Conservation (phyloP, 2,797 vertebrate species). For the Myotis vivesi region DNA sequence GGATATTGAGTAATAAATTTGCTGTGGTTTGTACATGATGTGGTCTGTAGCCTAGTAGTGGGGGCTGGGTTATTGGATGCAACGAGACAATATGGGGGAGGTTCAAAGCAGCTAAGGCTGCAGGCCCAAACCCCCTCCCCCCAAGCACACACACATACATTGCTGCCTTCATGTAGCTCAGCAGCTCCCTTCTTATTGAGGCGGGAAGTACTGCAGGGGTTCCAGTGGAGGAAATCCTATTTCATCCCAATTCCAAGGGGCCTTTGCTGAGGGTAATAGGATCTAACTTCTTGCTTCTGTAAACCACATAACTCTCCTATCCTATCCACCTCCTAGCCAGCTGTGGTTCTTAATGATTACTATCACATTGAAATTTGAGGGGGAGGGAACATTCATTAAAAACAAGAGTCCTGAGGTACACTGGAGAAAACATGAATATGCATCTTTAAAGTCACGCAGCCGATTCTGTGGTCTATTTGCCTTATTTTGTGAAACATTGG, state of each 20-base stretch:
- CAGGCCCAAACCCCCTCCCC: too few relatives aligned
- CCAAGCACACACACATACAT: rapidly evolving
- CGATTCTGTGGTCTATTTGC: not conserved
- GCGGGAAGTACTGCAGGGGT: not conserved
- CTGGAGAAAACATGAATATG: not conserved
- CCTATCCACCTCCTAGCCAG: not conserved
- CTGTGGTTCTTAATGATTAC: not conserved
- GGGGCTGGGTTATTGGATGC: not conserved
- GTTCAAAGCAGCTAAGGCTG: not conserved
- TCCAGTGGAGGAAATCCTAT: not conserved
- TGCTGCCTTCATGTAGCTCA: not conserved
- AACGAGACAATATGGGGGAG: not conserved
- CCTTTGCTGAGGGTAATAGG: not conserved
- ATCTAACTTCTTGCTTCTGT: not conserved
- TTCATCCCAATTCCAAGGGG: not conserved
- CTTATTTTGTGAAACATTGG: not conserved
- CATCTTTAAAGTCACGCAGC: not conserved
- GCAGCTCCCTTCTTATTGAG: not conserved
- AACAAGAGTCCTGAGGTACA: not conserved
- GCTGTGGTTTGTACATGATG: slow-evolving; percentile 76
- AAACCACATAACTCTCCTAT: not conserved
- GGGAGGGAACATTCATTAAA: not conserved
- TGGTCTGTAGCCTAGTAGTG: slow-evolving; percentile 29
- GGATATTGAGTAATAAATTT: slow-evolving; percentile 79
- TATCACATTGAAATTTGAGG: not conserved